Percentiles rank a stretch among this genome's conserved stretches.
These are phyloP conservation scores for Drosophila macrospina DNA, from an alignment of 2,888 invertebrate genomes.

Conservation along the genomic window DNA sequence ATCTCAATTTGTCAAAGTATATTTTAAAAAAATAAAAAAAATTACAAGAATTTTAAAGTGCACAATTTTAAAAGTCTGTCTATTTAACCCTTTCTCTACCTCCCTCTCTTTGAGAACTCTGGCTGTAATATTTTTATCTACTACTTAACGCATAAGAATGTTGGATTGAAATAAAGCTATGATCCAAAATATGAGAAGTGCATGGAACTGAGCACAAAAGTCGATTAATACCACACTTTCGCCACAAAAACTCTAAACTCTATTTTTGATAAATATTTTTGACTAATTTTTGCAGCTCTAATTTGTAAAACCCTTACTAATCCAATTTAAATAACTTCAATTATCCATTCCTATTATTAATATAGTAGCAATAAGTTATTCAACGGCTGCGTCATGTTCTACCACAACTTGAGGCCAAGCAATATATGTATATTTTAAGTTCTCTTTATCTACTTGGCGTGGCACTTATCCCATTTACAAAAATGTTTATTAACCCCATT, in stretches of 20 bases:
- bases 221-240: constrained; percentile 52
- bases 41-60: constrained; percentile 50
- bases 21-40: constrained; percentile 21
- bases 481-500: constrained; percentile 10
- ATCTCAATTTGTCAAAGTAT: constrained; percentile 27
- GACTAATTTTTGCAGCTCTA: constrained; percentile 71
- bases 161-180: constrained; percentile 41
- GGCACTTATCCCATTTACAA: constrained; percentile 57
- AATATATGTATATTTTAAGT: constrained; percentile 46
- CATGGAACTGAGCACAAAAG: constrained; percentile 70
- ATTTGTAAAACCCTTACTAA: constrained; percentile 47
- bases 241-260: constrained; percentile 45
- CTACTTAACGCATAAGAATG: constrained; percentile 52
- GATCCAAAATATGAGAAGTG: constrained; percentile 48
- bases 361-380: constrained; percentile 64
- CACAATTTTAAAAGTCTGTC: constrained; percentile 60
- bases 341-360: constrained; percentile 33
- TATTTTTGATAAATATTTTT: constrained; percentile 55
- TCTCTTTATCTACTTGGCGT: constrained; percentile 60
- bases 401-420: constrained; percentile 46
- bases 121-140: constrained; percentile 48
- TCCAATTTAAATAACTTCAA: constrained; percentile 41
- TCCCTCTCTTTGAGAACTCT: constrained; percentile 45
- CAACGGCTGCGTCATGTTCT: constrained; percentile 59
- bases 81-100: constrained; percentile 54